Evolutionary conservation across 2,797 vertebrate species (phyloP), one percentile per base, ranked within the genome.

Genomic region (Menidia menidia): DNA sequence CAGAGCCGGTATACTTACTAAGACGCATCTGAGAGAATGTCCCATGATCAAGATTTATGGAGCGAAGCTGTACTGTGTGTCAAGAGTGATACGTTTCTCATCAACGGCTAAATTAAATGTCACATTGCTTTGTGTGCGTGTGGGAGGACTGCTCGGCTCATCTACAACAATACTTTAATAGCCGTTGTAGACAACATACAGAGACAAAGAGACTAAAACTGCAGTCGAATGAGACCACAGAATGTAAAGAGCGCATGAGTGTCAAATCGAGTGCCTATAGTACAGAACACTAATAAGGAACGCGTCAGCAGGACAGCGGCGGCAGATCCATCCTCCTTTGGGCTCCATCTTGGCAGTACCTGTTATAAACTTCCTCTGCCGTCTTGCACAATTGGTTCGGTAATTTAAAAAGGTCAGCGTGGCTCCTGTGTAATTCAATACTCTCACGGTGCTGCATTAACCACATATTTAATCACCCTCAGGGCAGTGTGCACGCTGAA

Each of bases 341-440:
- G 86, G 86, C 90, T 89, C 73, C 81, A 72, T 89, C 86, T 87
- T 87, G 81, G 80, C 86, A 84, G 77, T 81, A 88, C 90, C 90
- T 85, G 89, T 91, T 92, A 91, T 90, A 90, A 93, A 93, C 89
- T 88, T 89, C 89, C 85, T 80, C 71, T 63, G 71, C 82, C 83
- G 89, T 92, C 90, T 86, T 86, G 88, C 92, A 92, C 93, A 92
- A 93, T 93, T 92, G 91, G 81, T 87, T 93, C 88, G 83, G 90
- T 94, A 93, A 94, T 94, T 94, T 92, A 90, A 90, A 94, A 95
- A 95, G 94, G 94, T 94, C 93, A 94, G 86, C 85, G 63, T 76
- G 88, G 89, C 91, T 91, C 83, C 81, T 61, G 87, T 79, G 83
- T 94, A 94, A 94, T 95, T 94, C 92, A 92, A 90, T 94, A 92